Conservation (phyloP, 2,113 vertebrate species). For the Leptobrachium leishanense region DNA sequence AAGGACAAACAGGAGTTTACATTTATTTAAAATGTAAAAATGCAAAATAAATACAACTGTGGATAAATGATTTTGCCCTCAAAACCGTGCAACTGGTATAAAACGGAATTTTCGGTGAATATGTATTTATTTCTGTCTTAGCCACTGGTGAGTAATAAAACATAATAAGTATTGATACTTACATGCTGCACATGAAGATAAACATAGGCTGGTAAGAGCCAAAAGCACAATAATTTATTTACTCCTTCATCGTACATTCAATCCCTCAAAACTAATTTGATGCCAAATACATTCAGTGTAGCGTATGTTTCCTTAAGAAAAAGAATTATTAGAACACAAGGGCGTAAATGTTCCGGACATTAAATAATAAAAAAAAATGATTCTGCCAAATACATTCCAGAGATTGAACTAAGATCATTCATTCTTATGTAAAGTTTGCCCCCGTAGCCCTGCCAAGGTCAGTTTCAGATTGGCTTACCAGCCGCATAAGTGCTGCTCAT, state of each 20-base stretch:
- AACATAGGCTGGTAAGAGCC: conserved; percentile 39
- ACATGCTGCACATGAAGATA: conserved; percentile 43
- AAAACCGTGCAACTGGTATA: conserved; percentile 18
- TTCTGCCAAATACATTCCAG: conserved; percentile 48
- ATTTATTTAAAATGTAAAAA: conserved; percentile 47
- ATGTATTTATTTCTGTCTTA: conserved; percentile 26
- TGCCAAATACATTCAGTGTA: conserved; percentile 34
- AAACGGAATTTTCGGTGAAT: conserved; percentile 15
- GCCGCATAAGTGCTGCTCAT: conserved; percentile 49
- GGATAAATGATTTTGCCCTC: conserved; percentile 39
- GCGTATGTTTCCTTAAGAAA: conserved; percentile 50
- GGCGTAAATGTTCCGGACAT: conserved; percentile 48
- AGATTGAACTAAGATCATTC: conserved; percentile 46
- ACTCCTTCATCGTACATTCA: conserved; percentile 37
- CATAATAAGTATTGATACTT: conserved; percentile 48
- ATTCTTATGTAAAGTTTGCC: conserved; percentile 51
- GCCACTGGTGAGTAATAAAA: conserved; percentile 44
- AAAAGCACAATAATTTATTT: conserved; percentile 49
- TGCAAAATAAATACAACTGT: conserved; percentile 34
- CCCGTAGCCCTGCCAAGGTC: conserved; percentile 43
- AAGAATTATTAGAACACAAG: conserved; percentile 50
- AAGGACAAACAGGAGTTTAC: conserved; percentile 48
- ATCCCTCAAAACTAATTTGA: conserved; percentile 48
- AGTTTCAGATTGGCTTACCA: conserved; percentile 49
- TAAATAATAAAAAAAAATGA: conserved; percentile 41